A percentile compares a stretch with the other conserved stretches of the same genome.
phyloP scores from a whole-genome alignment of 2,113 vertebrate genomes.

The Labeo catla region DNA sequence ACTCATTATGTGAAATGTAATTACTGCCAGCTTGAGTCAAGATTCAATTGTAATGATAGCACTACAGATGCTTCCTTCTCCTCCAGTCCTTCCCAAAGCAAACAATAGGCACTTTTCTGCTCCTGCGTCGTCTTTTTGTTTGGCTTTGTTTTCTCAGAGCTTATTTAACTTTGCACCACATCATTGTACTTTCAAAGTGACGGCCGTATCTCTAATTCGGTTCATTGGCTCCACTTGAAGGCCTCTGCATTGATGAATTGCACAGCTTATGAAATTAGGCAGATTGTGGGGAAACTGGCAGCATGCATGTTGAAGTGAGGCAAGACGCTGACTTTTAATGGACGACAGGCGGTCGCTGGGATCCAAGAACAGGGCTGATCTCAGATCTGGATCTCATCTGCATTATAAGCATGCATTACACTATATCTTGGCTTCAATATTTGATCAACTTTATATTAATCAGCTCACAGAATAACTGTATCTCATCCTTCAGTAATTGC shows the following conservation, averaged over 20 bases:
- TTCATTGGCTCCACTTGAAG: neutral
- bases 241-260: conserved; percentile 1
- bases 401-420: neutral
- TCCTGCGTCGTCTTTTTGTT: neutral
- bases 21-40: conserved; percentile 26
- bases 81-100: neutral
- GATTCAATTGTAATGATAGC: neutral
- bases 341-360: neutral
- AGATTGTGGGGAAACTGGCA: neutral
- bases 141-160: neutral
- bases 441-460: neutral
- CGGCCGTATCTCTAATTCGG: neutral
- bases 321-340: neutral
- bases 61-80: conserved; percentile 8
- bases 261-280: conserved; percentile 2
- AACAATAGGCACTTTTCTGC: neutral
- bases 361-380: neutral
- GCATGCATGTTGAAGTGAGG: neutral
- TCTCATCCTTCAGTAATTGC: neutral
- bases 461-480: neutral
- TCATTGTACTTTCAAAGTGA: neutral
- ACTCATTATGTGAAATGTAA: conserved; percentile 43
- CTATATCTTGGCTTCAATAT: neutral
- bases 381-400: neutral
- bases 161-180: neutral